A percentile compares a stretch with the other conserved stretches of the same genome.
Conservation (phyloP, 30 jellyfish, hydroid and myxozoan genomes). For the Haliclystus octoradiatus region DNA sequence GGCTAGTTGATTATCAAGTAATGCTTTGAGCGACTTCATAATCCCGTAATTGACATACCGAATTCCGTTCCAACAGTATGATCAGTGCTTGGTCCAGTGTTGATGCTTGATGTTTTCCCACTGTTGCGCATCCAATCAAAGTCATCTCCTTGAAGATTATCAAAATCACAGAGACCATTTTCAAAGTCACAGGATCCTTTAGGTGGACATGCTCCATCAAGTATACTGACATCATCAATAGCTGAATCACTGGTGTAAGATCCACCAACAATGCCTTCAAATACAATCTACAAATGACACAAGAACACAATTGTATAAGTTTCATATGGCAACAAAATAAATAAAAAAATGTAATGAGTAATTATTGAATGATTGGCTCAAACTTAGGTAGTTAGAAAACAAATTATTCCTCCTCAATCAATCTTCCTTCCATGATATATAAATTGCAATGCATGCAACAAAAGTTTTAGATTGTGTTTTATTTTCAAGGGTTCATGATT, state of each 20-base stretch:
- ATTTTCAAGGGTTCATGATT: too few species aligned
- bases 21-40: too few species aligned
- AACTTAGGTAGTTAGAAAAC: too few species aligned
- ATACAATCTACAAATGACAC: slow-evolving; percentile 31
- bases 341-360: too few species aligned
- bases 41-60: slow-evolving; percentile 50
- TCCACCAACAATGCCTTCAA: slow-evolving; percentile 90
- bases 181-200: slow-evolving; percentile 92
- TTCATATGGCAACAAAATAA: too few species aligned
- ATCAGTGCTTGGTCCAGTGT: slow-evolving; percentile 83
- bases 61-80: slow-evolving; percentile 70
- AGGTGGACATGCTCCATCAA: slow-evolving; percentile 77
- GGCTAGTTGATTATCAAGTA: too few species aligned
- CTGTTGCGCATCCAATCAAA: slow-evolving; percentile 87
- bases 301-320: too few species aligned
- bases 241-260: slow-evolving; percentile 82
- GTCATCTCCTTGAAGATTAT: slow-evolving; percentile 46
- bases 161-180: slow-evolving; percentile 57
- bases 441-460: too few species aligned
- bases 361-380: too few species aligned
- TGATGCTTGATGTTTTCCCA: slow-evolving; percentile 81
- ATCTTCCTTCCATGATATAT: too few species aligned
- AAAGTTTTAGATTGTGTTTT: too few species aligned
- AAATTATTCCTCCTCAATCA: too few species aligned
- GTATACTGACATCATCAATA: slow-evolving; percentile 67